Evolutionary conservation across 2,888 invertebrate genomes (phyloP).

Genomic region (Apotomis betuletana): DNA sequence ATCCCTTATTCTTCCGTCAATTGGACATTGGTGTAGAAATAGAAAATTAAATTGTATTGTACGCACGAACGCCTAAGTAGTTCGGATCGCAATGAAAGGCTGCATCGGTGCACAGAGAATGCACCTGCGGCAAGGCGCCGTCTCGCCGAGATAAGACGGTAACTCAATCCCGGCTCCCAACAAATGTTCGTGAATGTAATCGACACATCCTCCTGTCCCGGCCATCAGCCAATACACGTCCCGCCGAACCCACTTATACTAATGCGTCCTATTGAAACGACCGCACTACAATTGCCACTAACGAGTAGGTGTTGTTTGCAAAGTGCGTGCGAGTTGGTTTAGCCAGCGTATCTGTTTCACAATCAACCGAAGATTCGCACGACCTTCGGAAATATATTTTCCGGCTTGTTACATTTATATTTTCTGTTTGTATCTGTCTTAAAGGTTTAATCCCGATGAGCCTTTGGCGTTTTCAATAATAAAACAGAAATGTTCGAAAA

Average conservation of each 20-base stretch:
- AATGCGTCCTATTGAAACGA: conserved; percentile 68
- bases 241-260: conserved; percentile 65
- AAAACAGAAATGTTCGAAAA: background rate
- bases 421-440: background rate
- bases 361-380: conserved; percentile 33
- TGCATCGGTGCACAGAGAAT: conserved; percentile 48
- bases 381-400: conserved; percentile 18
- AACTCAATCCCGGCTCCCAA: conserved; percentile 63
- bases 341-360: conserved; percentile 43
- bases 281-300: conserved; percentile 57
- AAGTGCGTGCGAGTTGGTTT: conserved; percentile 50
- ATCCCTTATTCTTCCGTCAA: conserved; percentile 3
- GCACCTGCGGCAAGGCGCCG: conserved; percentile 60
- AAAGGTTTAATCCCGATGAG: conserved; percentile 23
- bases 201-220: conserved; percentile 53
- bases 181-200: conserved; percentile 61
- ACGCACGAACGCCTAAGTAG: background rate
- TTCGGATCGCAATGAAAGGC: conserved; percentile 35
- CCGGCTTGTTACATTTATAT: conserved; percentile 13
- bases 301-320: conserved; percentile 60
- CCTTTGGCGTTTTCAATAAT: conserved; percentile 10
- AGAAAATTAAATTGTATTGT: conserved; percentile 4
- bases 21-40: background rate
- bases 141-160: conserved; percentile 60
- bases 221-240: conserved; percentile 63